Evolutionary conservation across 2,797 vertebrate genomes (phyloP), one percentile per base, ranked within the genome.

Genomic region (Crypturellus tataupa): DNA sequence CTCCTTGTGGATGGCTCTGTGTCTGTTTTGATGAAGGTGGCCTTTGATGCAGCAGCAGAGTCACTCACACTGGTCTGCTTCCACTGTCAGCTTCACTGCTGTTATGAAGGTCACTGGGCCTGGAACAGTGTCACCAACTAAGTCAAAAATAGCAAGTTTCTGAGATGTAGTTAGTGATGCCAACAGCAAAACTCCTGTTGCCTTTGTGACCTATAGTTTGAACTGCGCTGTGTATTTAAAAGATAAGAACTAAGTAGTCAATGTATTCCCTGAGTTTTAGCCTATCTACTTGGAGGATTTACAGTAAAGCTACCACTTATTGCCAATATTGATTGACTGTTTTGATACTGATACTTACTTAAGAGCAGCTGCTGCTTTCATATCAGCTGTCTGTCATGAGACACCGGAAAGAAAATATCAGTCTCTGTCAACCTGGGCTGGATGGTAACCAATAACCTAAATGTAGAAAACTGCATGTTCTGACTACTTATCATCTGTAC

Each of bases 261-360:
- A 0, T 8, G 11, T 68, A 65, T 55, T 85, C 29, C 42, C 23
- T 1, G 9, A 33, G 59, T 24, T 69, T 69, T 59, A 62, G 33
- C 58, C 31, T 62, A 12, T 62, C 63, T 86, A 23, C 67, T 56
- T 85, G 56, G 21, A 87, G 64, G 47, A 89, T 87, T 73, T 90
- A 53, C n/a, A 67, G 75, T 67, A 73, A 87, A 90, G 47, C 81
- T 51, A 64, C 60, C 51, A 70, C 19, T 78, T 85, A 85, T 8
- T 72, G 35, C 47, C 2, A 0, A 16, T 90, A 94, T 47, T 82
- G 80, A 86, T 56, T 90, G 75, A 70, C 42, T 59, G 55, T 55
- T 93, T 87, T 87, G 68, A 85, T 80, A 70, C 56, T 82, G 71
- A 94, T 90, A 87, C 27, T 37, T 46, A 67, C 37, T 70, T 82